Evolutionary conservation across 2,113 vertebrate species (phyloP).

Genomic region (Oncorhynchus keta): DNA sequence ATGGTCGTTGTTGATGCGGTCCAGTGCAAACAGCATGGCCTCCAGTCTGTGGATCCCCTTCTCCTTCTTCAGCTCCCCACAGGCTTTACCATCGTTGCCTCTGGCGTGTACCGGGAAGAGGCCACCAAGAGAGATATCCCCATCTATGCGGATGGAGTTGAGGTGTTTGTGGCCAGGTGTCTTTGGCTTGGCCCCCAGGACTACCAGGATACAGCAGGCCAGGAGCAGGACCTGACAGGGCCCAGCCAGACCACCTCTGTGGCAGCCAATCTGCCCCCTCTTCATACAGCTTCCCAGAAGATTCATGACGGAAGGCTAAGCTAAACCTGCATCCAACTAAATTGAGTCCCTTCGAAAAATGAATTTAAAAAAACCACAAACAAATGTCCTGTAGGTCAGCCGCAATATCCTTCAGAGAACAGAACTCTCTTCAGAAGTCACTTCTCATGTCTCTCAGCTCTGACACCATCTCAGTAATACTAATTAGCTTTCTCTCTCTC

Average conservation of each 20-base stretch:
- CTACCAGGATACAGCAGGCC: conserved; percentile 68
- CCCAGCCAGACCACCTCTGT: conserved; percentile 25
- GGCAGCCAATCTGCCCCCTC: conserved; percentile 42
- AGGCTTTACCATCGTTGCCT: conserved; percentile 87
- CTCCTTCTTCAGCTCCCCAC: conserved; percentile 95
- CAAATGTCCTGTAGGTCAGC: conserved; percentile 55
- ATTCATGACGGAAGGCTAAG: conserved; percentile 69
- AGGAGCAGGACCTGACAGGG: conserved; percentile 43
- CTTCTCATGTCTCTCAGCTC: conserved; percentile 49
- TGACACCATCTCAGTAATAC: conserved; percentile 44
- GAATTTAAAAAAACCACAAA: conserved; percentile 32
- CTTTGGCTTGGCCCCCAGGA: conserved; percentile 82
- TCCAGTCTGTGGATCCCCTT: conserved; percentile 95
- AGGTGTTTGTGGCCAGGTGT: conserved; percentile 87
- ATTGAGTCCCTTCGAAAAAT: conserved; percentile 57
- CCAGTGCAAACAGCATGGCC: conserved; percentile 95
- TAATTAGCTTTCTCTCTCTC: conserved; percentile 46
- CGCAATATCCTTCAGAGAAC: conserved; percentile 42
- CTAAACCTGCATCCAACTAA: conserved; percentile 63
- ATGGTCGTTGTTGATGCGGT: conserved; percentile 94
- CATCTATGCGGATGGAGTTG: conserved; percentile 95
- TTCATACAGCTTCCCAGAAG: conserved; percentile 50
- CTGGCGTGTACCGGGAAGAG: conserved; percentile 91
- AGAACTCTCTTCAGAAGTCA: conserved; percentile 56
- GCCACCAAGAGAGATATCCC: conserved; percentile 93